phyloP scores from a whole-genome alignment of 53 echinoderm and acorn worm genomes.

The Echinarachnius parma region DNA sequence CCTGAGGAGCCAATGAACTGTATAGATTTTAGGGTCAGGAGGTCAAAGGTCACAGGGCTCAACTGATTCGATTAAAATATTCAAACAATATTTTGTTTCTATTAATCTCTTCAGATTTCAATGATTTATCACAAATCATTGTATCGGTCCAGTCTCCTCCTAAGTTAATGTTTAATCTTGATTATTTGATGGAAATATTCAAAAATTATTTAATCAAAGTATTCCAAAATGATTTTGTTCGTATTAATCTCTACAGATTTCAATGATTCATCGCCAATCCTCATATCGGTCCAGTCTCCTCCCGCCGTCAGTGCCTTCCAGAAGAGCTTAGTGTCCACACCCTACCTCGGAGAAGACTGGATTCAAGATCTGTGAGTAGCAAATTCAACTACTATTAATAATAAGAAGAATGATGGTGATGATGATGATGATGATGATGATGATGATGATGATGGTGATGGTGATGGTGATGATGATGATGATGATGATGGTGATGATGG shows the following conservation, averaged over 20 bases:
- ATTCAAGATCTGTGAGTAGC: slow-evolving; percentile 61
- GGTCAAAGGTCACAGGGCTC: too few species aligned
- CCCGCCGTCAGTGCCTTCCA: slow-evolving; percentile 52
- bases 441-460: slow-evolving; percentile 1
- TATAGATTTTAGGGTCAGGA: too few species aligned
- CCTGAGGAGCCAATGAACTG: too few species aligned
- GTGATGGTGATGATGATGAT: slow-evolving; percentile 11
- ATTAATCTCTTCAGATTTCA: slow-evolving; percentile 1
- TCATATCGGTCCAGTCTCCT: slow-evolving; percentile 30
- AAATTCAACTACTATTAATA: background rate
- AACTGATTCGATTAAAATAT: too few species aligned
- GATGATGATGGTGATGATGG: slow-evolving; percentile 2
- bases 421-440: slow-evolving; percentile 12
- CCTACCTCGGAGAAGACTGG: slow-evolving; percentile 61
- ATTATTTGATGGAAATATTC: too few species aligned
- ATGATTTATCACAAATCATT: too few species aligned
- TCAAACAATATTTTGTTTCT: too few species aligned
- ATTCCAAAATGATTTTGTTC: background rate
- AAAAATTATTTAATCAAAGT: too few species aligned
- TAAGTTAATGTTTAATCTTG: too few species aligned
- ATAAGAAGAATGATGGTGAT: background rate
- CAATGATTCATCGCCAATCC: slow-evolving; percentile 51
- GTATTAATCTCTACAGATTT: slow-evolving; percentile 38
- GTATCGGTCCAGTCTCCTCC: too few species aligned
- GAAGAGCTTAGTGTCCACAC: slow-evolving; percentile 46